These are phyloP conservation scores for Pandemis corylana DNA, from an alignment of 2,888 invertebrate genomes.

Conservation along the genomic window DNA sequence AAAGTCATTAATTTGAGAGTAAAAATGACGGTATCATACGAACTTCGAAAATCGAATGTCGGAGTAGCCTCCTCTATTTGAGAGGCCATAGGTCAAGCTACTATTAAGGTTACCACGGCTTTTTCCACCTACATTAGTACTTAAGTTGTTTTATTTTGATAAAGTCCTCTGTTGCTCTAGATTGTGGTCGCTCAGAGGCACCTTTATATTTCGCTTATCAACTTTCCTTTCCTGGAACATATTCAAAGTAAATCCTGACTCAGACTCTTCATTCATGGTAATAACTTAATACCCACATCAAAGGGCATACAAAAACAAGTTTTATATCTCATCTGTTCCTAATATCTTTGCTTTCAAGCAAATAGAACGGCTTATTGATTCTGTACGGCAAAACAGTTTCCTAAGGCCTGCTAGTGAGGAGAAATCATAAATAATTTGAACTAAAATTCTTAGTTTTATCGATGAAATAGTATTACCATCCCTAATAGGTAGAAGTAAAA, in stretches of 20 bases:
- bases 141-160: neutral
- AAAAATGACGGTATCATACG: too few relatives aligned
- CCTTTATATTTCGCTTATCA: neutral
- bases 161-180: neutral
- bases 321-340: slow-evolving; percentile 47
- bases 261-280: slow-evolving; percentile 4
- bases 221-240: neutral
- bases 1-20: too few relatives aligned
- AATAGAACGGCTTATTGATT: slow-evolving; percentile 47
- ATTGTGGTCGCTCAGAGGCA: too few relatives aligned
- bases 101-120: too few relatives aligned
- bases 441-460: neutral
- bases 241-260: slow-evolving; percentile 1
- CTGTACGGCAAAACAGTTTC: slow-evolving; percentile 41
- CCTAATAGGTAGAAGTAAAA: too few relatives aligned
- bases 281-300: slow-evolving; percentile 27
- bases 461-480: neutral
- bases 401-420: slow-evolving; percentile 20
- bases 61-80: too few relatives aligned
- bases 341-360: slow-evolving; percentile 48
- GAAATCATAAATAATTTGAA: neutral
- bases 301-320: slow-evolving; percentile 47
- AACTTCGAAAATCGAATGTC: too few relatives aligned
- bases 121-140: too few relatives aligned
- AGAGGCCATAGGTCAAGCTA: too few relatives aligned